A percentile compares a stretch with the other conserved stretches of the same genome.
phyloP scores from a whole-genome alignment of 2,113 vertebrate species.

The Isichthys henryi region DNA sequence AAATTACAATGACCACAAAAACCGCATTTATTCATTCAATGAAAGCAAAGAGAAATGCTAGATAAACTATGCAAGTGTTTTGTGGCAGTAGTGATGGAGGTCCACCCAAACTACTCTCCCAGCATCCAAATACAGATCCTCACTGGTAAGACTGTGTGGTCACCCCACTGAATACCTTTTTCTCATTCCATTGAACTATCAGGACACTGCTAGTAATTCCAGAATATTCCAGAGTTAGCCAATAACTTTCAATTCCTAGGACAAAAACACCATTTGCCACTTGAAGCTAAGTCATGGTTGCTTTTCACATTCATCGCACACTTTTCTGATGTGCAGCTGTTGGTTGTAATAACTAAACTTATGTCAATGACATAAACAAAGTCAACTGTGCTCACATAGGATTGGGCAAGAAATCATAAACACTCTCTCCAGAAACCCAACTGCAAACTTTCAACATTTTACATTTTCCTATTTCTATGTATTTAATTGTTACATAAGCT shows the following conservation, averaged over 20 bases:
- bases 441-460: neutral
- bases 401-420: neutral
- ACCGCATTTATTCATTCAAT: neutral
- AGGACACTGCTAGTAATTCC: neutral
- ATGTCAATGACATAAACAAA: neutral
- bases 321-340: neutral
- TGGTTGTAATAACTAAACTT: neutral
- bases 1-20: neutral
- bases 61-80: neutral
- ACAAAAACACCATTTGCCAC: neutral
- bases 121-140: neutral
- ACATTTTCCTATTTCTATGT: neutral
- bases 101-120: neutral
- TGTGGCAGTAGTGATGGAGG: neutral
- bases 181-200: neutral
- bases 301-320: neutral
- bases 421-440: neutral
- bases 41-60: neutral
- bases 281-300: neutral
- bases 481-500: neutral
- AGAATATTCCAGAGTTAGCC: neutral
- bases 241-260: too few species aligned
- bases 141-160: neutral
- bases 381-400: neutral
- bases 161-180: neutral